Conservation (phyloP, 2,888 invertebrate species). For the Lepas anatifera region DNA sequence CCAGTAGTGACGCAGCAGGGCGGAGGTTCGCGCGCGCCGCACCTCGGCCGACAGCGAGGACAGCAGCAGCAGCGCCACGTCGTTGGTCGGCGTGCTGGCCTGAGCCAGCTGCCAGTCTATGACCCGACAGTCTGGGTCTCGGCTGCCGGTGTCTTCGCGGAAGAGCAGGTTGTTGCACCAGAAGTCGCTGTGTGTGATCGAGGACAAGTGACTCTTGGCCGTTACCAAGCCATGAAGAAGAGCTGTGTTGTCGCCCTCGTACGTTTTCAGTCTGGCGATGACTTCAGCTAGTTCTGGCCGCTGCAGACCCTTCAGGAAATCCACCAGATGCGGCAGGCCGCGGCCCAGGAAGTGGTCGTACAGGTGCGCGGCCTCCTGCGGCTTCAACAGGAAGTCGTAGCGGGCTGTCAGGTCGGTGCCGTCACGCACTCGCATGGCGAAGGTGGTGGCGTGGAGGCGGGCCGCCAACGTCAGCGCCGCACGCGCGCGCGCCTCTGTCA, state of each 20-base stretch:
- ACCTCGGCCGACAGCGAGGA: conserved; percentile 60
- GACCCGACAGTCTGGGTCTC: conserved; percentile 46
- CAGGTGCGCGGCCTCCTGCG: conserved; percentile 62
- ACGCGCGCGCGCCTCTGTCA: conserved; percentile 50
- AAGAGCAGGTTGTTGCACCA: conserved; percentile 71
- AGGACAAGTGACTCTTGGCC: conserved; percentile 41
- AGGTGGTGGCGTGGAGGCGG: conserved; percentile 56
- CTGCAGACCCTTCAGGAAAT: conserved; percentile 46
- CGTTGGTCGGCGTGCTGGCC: conserved; percentile 52
- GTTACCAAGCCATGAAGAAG: conserved; percentile 20
- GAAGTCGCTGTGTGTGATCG: conserved; percentile 70
- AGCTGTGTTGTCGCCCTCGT: conserved; percentile 17
- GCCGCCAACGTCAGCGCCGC: conserved; percentile 59
- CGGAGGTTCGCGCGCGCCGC: conserved; percentile 45
- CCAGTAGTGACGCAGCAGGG: conserved; percentile 58
- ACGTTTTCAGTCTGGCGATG: conserved; percentile 18
- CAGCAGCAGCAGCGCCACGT: conserved; percentile 52
- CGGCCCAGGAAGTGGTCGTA: conserved; percentile 64
- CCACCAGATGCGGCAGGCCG: conserved; percentile 59
- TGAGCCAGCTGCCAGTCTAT: conserved; percentile 79
- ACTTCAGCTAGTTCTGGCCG: conserved; percentile 17
- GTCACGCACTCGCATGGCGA: conserved; percentile 44
- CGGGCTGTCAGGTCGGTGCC: conserved; percentile 37
- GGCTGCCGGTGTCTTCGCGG: conserved; percentile 35
- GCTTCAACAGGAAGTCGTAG: conserved; percentile 60